phyloP scores from a whole-genome alignment of 2,888 invertebrate genomes.

The Netelia inedita region DNA sequence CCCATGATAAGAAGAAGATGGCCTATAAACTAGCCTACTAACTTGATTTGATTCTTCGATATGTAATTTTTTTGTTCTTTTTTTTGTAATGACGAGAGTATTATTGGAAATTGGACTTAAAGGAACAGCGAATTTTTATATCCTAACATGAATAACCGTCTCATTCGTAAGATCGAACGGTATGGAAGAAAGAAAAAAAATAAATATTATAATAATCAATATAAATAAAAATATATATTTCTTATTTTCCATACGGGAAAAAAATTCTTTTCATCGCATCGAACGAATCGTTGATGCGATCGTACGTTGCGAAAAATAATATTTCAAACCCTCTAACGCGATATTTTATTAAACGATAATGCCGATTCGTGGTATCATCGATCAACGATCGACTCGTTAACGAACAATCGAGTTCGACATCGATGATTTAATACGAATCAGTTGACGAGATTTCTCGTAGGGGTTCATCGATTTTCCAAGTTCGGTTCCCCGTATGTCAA shows the following conservation, averaged over 20 bases:
- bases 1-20: constrained; percentile 50
- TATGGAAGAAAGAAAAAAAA: constrained; percentile 10
- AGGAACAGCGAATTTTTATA: constrained; percentile 10
- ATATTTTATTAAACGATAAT: constrained; percentile 7
- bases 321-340: constrained; percentile 24
- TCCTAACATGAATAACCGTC: constrained; percentile 23
- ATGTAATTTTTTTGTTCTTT: constrained; percentile 45
- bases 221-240: constrained; percentile 3
- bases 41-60: constrained; percentile 56
- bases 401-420: constrained; percentile 6
- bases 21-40: constrained; percentile 48
- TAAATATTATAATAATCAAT: background rate
- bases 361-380: constrained; percentile 2
- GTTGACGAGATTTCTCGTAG: background rate
- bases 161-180: background rate
- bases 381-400: background rate
- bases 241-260: background rate
- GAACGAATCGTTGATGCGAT: background rate
- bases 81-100: constrained; percentile 24
- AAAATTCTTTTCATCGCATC: background rate
- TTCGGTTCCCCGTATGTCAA: constrained; percentile 15
- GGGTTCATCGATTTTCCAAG: background rate
- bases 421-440: background rate
- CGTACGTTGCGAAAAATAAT: constrained; percentile 6
- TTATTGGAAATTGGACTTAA: constrained; percentile 37